These are phyloP conservation scores for Cirrhinus mrigala DNA, from an alignment of 2,797 vertebrate species.

Conservation along the genomic window DNA sequence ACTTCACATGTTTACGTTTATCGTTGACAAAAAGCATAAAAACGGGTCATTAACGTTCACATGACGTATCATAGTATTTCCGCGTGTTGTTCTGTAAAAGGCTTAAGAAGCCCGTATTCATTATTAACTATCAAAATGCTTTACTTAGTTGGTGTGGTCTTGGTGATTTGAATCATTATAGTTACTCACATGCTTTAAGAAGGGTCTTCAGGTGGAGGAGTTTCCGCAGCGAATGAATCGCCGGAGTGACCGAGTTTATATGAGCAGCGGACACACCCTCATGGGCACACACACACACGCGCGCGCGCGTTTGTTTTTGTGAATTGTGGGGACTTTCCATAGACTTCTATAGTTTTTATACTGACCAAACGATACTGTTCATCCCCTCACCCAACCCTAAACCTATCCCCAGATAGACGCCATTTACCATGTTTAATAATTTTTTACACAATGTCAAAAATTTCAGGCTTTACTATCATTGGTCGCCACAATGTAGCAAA, in stretches of 20 bases:
- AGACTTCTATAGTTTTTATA: no score
- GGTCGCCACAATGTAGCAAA: no score
- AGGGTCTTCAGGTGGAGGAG: background rate
- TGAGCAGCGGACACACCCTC: conserved; percentile 26
- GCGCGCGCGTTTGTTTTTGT: no score
- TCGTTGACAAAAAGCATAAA: background rate
- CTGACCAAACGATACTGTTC: no score
- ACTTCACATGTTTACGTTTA: background rate
- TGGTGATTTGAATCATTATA: background rate
- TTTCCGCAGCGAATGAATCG: background rate
- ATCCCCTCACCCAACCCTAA: no score
- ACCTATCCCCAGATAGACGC: no score
- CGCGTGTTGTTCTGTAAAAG: background rate
- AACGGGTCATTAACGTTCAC: background rate
- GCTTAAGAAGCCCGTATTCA: background rate
- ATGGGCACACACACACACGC: background rate
- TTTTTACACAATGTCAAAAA: no score
- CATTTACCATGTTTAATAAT: no score
- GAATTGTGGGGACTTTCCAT: no score
- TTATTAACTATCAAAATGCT: no score
- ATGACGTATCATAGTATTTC: background rate
- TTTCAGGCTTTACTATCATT: no score
- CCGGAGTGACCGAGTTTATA: background rate
- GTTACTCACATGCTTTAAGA: background rate
- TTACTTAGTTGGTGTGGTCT: background rate